A percentile compares a stretch with the other conserved stretches of the same genome.
Conservation (phyloP, 2,797 vertebrate genomes). For the Enteromius treurensis region DNA sequence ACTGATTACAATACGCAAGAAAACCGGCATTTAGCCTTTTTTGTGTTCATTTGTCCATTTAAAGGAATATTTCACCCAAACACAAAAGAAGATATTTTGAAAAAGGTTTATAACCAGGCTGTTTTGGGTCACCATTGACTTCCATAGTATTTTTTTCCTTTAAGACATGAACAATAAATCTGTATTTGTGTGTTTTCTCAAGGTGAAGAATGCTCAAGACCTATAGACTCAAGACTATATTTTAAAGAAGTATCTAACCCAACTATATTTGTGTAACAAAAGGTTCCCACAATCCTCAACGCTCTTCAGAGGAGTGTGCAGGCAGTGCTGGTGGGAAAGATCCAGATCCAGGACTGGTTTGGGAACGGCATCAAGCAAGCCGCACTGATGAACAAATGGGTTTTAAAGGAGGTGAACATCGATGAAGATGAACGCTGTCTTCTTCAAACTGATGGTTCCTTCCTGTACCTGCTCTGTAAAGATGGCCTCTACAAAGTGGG, state of each 20-base stretch:
- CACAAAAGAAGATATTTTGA: too few species aligned
- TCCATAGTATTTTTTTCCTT: too few species aligned
- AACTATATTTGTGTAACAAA: constrained; percentile 13
- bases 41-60: neutral
- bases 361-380: constrained; percentile 98
- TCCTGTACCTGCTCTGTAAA: constrained; percentile 97
- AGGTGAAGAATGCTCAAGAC: neutral
- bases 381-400: constrained; percentile 98
- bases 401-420: constrained; percentile 91
- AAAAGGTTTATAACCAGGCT: too few species aligned
- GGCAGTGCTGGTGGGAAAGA: constrained; percentile 97
- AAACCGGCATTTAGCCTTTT: neutral
- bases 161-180: neutral
- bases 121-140: too few species aligned
- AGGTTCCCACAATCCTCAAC: constrained; percentile 98
- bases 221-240: neutral
- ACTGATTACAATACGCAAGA: neutral
- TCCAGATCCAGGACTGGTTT: constrained; percentile 99
- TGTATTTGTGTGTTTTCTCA: neutral
- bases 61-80: neutral
- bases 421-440: constrained; percentile 96
- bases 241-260: neutral
- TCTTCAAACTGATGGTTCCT: constrained; percentile 96
- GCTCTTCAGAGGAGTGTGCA: constrained; percentile 97
- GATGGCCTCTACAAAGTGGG: constrained; percentile 98